Evolutionary conservation across 1,140 invertebrate species (phyloP).

Genomic region (Drosophila oshimai): DNA sequence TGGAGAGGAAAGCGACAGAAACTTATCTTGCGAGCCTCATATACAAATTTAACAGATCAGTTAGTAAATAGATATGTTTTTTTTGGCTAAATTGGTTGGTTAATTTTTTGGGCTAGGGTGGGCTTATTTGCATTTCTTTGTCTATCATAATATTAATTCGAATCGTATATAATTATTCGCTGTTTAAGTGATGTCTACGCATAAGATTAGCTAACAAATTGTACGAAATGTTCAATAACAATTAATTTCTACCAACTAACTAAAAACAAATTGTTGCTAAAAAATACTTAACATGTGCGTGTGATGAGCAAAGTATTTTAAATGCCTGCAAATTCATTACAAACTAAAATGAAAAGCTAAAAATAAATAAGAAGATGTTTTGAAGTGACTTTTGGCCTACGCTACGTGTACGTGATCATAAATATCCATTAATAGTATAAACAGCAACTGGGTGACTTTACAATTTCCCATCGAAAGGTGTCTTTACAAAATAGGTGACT

Average conservation of each 20-base stretch:
- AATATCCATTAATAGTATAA: conserved; percentile 50
- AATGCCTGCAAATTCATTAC: conserved; percentile 63
- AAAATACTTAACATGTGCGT: conserved; percentile 47
- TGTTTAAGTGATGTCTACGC: conserved; percentile 64
- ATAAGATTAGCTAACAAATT: conserved; percentile 57
- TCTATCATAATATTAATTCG: conserved; percentile 41
- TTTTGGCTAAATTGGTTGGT: conserved; percentile 4
- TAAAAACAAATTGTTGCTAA: conserved; percentile 50
- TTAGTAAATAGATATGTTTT: neutral
- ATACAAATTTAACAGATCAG: neutral
- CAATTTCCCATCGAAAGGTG: conserved; percentile 86
- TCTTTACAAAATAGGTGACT: conserved; percentile 95
- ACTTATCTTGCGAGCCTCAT: neutral
- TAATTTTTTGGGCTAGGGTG: conserved; percentile 46
- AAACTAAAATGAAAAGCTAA: conserved; percentile 59
- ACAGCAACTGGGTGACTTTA: conserved; percentile 63
- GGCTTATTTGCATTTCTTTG: conserved; percentile 59
- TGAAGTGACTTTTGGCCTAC: conserved; percentile 37
- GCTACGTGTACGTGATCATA: conserved; percentile 41
- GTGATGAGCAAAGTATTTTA: conserved; percentile 59
- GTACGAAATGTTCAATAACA: conserved; percentile 60
- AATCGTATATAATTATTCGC: conserved; percentile 70
- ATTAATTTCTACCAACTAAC: conserved; percentile 48
- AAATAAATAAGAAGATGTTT: conserved; percentile 74
- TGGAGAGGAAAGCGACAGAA: neutral